These are phyloP conservation scores for Eupeodes corollae DNA, from an alignment of 1,140 invertebrate species.

Conservation along the genomic window DNA sequence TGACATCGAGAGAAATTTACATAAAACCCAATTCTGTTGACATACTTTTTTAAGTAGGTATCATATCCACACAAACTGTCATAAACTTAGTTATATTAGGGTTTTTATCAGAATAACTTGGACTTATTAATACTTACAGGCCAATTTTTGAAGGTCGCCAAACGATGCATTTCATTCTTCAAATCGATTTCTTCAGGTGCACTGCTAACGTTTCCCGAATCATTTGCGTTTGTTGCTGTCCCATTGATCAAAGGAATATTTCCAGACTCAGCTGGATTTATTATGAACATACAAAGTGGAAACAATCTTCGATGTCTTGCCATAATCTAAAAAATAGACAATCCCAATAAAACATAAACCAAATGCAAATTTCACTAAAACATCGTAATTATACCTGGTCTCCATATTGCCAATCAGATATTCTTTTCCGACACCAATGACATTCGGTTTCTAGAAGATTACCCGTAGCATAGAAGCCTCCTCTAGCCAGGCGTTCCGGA, in stretches of 20 bases:
- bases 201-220: not conserved
- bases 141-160: conserved; percentile 53
- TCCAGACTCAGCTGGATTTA: conserved; percentile 48
- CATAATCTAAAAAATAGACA: conserved; percentile 40
- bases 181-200: conserved; percentile 10
- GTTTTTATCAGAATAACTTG: no score
- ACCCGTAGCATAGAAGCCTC: conserved; percentile 71
- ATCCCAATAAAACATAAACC: not conserved
- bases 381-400: conserved; percentile 43
- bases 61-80: no score
- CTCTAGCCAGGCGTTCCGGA: conserved; percentile 56
- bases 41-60: no score
- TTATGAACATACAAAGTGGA: conserved; percentile 61
- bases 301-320: conserved; percentile 42
- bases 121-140: conserved; percentile 38
- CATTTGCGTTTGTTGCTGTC: not conserved
- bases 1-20: not conserved
- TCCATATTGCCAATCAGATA: conserved; percentile 63
- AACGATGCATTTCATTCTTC: conserved; percentile 25
- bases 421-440: conserved; percentile 57
- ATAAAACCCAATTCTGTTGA: not conserved
- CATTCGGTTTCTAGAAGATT: conserved; percentile 57
- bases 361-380: not conserved
- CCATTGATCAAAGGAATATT: conserved; percentile 45
- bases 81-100: no score